Evolutionary conservation across 2,797 vertebrate genomes (phyloP), one percentile per base, ranked within the genome.

Genomic region (Danio choprae): DNA sequence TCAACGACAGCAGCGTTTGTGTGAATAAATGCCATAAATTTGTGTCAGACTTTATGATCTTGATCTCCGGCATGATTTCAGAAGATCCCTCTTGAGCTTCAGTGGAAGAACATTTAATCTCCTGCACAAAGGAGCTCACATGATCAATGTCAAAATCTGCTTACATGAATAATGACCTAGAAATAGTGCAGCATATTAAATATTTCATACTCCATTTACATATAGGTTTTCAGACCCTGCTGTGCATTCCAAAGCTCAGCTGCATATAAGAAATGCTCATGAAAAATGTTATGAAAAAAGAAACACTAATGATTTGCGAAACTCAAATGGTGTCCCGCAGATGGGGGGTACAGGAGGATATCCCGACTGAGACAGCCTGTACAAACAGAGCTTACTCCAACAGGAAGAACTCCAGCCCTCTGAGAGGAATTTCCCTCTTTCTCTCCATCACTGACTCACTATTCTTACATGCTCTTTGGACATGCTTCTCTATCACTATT

Each of bases 301-400:
- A 29, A 29, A 7, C 16, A 56, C 3, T 48, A 46, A 48, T 40
- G 7, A 78, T 69, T 50, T 41, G 36, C 8, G 69, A 59, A 78
- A 50, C 55, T 60, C 46, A 77, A 18, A 62, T 29, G 29, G 48
- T 62, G 55, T 62, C 9, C 72, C 22, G 43, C 75, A 91, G 90
- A 91, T 90, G 91, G 87, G 87, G 89, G 90, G 88, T 85, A 91
- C 89, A 90, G 91, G 92, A 94, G 94, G 93, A 95, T 93, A 94
- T 94, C 94, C 94, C 92, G 92, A 88, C 90, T 92, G 91, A 93
- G 92, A 90, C 90, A 87, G 92, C 91, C 93, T 94, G 93, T 94
- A 93, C 91, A 95, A 95, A 95, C 93, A 95, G 87, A 90, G 90
- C 91, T 90, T 90, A 79, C 67, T 92, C 87, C 83, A 81, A 94